A percentile compares a stretch with the other conserved stretches of the same genome.
phyloP scores from a whole-genome alignment of 2,113 vertebrate species.

The Ageneiosus marmoratus region DNA sequence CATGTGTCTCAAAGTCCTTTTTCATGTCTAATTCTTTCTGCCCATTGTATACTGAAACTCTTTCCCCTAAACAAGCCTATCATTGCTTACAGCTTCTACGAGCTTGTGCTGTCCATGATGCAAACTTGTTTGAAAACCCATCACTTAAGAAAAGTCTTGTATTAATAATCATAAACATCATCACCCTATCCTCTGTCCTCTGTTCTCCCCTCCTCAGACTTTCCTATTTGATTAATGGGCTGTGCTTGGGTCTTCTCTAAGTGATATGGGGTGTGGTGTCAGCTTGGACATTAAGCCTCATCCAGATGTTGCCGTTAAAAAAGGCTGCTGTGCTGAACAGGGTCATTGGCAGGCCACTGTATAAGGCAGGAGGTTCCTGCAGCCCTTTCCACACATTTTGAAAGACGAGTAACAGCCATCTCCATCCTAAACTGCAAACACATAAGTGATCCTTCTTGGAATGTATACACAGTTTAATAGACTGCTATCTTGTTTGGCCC shows the following conservation, averaged over 20 bases:
- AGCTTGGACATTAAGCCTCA: constrained; percentile 26
- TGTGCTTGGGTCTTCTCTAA: constrained; percentile 24
- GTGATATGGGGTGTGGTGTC: constrained; percentile 30
- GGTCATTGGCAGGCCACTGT: constrained; percentile 25
- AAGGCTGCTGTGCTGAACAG: constrained; percentile 12
- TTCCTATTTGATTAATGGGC: constrained; percentile 16
- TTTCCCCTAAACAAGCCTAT: constrained; percentile 24
- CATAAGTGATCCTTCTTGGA: constrained; percentile 11
- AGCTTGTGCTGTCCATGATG: neutral
- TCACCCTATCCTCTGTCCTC: constrained; percentile 8
- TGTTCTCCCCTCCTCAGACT: neutral
- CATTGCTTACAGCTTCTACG: neutral
- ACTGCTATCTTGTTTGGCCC: constrained; percentile 13
- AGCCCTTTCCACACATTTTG: neutral
- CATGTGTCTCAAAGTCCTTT: constrained; percentile 14
- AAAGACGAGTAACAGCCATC: neutral
- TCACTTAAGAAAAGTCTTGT: constrained; percentile 5
- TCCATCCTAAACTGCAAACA: constrained; percentile 24
- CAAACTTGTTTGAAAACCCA: constrained; percentile 10
- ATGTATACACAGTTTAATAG: constrained; percentile 36
- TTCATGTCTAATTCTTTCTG: neutral
- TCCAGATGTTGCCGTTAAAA: constrained; percentile 41
- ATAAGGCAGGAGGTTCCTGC: constrained; percentile 23
- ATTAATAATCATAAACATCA: constrained; percentile 43
- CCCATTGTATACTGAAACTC: constrained; percentile 10